A percentile compares a stretch with the other conserved stretches of the same genome.
phyloP scores from a whole-genome alignment of 2,113 vertebrate species.

The Mastomys coucha region DNA sequence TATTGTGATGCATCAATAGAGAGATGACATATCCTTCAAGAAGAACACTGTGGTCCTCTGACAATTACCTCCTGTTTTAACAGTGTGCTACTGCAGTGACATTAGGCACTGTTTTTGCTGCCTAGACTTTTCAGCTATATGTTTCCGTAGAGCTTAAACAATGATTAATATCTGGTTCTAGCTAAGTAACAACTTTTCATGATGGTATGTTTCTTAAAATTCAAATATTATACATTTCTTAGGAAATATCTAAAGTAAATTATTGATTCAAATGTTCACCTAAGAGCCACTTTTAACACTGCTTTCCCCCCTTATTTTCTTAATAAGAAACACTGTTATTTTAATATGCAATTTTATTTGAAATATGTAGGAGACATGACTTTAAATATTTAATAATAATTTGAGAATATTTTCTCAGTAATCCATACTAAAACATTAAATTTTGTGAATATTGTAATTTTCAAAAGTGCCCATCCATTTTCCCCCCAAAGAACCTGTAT shows the following conservation, averaged over 20 bases:
- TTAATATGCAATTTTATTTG: constrained; percentile 45
- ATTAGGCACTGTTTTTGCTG: not conserved
- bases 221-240: constrained; percentile 43
- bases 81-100: not conserved
- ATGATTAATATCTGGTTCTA: constrained; percentile 39
- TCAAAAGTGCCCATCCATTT: not conserved
- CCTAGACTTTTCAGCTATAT: not conserved
- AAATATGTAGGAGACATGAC: constrained; percentile 16
- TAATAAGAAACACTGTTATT: not conserved
- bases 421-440: not conserved
- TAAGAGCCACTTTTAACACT: constrained; percentile 41
- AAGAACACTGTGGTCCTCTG: not conserved
- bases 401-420: constrained; percentile 44
- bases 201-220: constrained; percentile 29
- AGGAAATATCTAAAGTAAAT: constrained; percentile 55
- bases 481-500: not conserved
- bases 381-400: constrained; percentile 39
- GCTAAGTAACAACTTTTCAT: not conserved
- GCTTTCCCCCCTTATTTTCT: constrained; percentile 15
- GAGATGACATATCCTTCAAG: not conserved
- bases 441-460: constrained; percentile 48
- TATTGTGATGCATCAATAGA: not conserved
- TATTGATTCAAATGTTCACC: constrained; percentile 53
- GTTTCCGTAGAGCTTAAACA: not conserved
- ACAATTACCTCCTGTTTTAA: not conserved